phyloP scores from a whole-genome alignment of 2,888 invertebrate genomes.

The Volucella zonaria region DNA sequence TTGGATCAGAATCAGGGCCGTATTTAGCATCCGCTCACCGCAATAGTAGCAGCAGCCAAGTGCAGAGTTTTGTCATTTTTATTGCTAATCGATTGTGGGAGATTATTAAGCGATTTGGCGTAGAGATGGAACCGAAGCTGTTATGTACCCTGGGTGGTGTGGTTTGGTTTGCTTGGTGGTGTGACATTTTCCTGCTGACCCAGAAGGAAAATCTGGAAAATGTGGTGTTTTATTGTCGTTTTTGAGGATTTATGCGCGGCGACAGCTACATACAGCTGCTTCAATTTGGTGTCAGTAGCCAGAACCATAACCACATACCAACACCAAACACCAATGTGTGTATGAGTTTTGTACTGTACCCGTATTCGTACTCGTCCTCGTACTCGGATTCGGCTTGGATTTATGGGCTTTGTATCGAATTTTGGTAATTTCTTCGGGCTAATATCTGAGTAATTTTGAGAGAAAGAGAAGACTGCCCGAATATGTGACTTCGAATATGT shows the following conservation, averaged over 20 bases:
- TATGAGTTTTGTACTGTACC: conserved; percentile 1
- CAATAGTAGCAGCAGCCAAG: conserved; percentile 68
- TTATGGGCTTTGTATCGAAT: conserved; percentile 69
- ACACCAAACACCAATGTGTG: neutral
- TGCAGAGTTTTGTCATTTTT: conserved; percentile 74
- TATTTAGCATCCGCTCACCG: conserved; percentile 74
- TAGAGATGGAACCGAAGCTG: conserved; percentile 1
- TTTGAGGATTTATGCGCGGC: conserved; percentile 69
- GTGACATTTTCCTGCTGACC: conserved; percentile 74
- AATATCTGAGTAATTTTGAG: conserved; percentile 48
- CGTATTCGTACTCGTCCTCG: neutral
- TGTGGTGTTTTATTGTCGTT: conserved; percentile 69
- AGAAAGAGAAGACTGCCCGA: conserved; percentile 3
- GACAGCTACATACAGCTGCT: conserved; percentile 64
- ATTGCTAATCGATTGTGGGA: conserved; percentile 74
- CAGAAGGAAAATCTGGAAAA: conserved; percentile 70
- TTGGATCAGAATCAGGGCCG: conserved; percentile 61
- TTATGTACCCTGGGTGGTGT: neutral
- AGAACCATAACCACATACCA: conserved; percentile 58
- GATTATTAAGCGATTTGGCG: conserved; percentile 73
- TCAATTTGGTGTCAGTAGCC: conserved; percentile 63
- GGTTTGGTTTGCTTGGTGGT: conserved; percentile 21
- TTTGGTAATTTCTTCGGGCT: conserved; percentile 61
- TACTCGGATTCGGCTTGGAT: conserved; percentile 42
- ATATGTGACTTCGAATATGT: conserved; percentile 18